Evolutionary conservation across 2,797 vertebrate genomes (phyloP).

Genomic region (Pterois miles): DNA sequence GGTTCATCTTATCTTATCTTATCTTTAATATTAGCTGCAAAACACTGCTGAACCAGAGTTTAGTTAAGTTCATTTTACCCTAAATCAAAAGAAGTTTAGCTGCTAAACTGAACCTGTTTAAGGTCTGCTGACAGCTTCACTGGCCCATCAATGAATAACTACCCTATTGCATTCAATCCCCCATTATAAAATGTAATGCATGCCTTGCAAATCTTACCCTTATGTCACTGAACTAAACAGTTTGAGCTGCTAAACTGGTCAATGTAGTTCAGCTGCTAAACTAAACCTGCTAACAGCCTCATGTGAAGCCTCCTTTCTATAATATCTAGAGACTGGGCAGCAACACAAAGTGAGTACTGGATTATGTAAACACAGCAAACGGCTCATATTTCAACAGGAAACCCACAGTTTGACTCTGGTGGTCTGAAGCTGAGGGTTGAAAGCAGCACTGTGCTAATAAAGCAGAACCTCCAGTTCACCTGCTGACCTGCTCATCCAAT

Average conservation of each 20-base stretch:
- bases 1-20: too few species aligned
- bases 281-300: background rate
- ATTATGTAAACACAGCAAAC: background rate
- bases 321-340: background rate
- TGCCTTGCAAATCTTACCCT: background rate
- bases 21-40: background rate
- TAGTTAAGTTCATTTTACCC: background rate
- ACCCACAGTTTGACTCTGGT: background rate
- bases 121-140: background rate
- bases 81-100: background rate
- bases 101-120: background rate
- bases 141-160: background rate
- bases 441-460: background rate
- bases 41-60: background rate
- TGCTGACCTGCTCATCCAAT: background rate
- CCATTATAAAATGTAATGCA: background rate
- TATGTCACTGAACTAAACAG: background rate
- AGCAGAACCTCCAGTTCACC: background rate
- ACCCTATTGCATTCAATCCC: background rate
- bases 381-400: background rate
- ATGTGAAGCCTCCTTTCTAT: background rate
- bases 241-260: background rate
- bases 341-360: background rate
- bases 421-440: background rate
- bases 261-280: background rate